Evolutionary conservation across 2,113 vertebrate genomes (phyloP), one percentile per base, ranked within the genome.

Genomic region (Lepidothrix coronata): DNA sequence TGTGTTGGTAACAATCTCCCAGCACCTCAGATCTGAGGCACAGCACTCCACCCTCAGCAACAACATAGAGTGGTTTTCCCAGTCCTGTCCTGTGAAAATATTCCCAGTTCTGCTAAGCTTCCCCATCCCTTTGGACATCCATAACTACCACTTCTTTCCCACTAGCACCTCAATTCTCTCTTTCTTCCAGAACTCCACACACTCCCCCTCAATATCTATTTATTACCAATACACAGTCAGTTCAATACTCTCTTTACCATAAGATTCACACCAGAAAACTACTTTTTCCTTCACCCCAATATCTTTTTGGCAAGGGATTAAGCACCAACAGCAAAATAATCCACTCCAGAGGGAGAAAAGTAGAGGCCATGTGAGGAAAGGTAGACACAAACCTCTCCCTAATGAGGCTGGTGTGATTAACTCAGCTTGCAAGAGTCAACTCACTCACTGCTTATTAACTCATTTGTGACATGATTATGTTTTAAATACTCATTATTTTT

Each of bases 401-500:
- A 95, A 96, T 59, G 77, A 95, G 84, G 76, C 79, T 86, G 65
- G 49, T 31, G 67, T 55, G 52, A 96, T 95, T 91, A 93, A 84
- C 76, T 75, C 16, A 3, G 88, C 75, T 77, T 91, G 59, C 88
- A 74, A 63, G 71, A 93, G 55, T 81, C 83, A 94, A 55, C 76
- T 89, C 90, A 91, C 80, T 76, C 6, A 12, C 67, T 73, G 59
- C 72, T 92, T 80, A 96, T 77, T 88, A 93, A 88, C 81, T 95
- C 73, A 81, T 93, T 91, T 93, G 55, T 78, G 77, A 84, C 68
- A 92, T 91, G 81, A 91, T 73, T 55, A 84, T 86, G 76, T 55
- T 93, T 94, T 80, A 96, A 95, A 92, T 67, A 67, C 89, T 89
- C 84, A 86, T 93, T 95, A 91, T 84, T 96, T 87, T 65, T 55